These are phyloP conservation scores for Danio jaintianensis DNA, from an alignment of 2,797 vertebrate genomes.

Conservation along the genomic window DNA sequence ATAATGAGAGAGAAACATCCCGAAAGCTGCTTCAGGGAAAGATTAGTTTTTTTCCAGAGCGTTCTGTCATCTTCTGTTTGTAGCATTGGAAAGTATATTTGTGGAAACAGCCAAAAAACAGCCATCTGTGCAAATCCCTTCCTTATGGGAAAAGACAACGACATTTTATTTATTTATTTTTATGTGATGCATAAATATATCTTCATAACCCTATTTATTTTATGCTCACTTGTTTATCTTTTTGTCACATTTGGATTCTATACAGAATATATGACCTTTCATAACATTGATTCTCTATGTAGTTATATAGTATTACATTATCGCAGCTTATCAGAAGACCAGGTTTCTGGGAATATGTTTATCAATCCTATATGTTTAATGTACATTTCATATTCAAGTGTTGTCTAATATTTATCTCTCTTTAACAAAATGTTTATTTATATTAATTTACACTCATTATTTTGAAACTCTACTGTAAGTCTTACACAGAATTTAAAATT, in stretches of 20 bases:
- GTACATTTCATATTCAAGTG: neutral
- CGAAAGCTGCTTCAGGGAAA: slow-evolving; percentile 49
- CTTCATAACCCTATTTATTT: slow-evolving; percentile 65
- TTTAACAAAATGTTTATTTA: neutral
- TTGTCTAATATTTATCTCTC: neutral
- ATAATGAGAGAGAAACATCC: slow-evolving; percentile 52
- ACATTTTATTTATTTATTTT: slow-evolving; percentile 55
- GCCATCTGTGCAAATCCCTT: slow-evolving; percentile 67
- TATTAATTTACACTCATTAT: neutral
- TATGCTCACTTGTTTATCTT: slow-evolving; percentile 56
- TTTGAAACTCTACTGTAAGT: neutral
- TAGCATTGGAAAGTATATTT: slow-evolving; percentile 51
- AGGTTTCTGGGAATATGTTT: neutral
- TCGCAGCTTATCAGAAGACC: neutral
- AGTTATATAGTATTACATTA: slow-evolving; percentile 25
- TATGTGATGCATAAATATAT: slow-evolving; percentile 63
- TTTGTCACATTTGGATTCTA: slow-evolving; percentile 36
- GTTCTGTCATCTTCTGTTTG: slow-evolving; percentile 33
- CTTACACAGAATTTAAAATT: neutral
- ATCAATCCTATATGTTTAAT: slow-evolving; percentile 1
- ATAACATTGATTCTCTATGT: slow-evolving; percentile 35
- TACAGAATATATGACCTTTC: slow-evolving; percentile 41
- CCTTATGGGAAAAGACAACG: slow-evolving; percentile 53
- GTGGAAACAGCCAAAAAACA: slow-evolving; percentile 51
- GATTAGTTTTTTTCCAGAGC: slow-evolving; percentile 26